Evolutionary conservation across 2,113 vertebrate genomes (phyloP), one percentile per base, ranked within the genome.

Genomic region (Lutjanus erythropterus): DNA sequence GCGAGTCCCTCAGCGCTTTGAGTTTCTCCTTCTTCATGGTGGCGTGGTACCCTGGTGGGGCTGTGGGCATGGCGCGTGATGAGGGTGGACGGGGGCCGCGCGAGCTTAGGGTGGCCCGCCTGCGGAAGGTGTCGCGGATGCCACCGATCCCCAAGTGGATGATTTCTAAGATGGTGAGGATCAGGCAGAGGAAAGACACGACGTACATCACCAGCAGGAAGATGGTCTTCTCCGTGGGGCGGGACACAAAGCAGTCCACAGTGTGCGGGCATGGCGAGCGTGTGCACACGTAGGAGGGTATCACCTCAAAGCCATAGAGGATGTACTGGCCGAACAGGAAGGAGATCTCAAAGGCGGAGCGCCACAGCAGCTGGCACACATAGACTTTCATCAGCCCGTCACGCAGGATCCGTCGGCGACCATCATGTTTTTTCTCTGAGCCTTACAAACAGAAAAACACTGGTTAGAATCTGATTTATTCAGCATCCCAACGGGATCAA

Each of bases 371-470:
- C 85, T 97, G 96, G 61, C 96, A 89, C 35, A 96, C 94, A 0
- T 97, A 97, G 5, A 96, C 94, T 0, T 95, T 96, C 96, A 97
- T 97, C 75, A 97, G 93, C 61, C 97, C 97, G 0, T 98, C 96
- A 0, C 95, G 92, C 80, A 94, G 92, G 87, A 97, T 98, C 14
- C 96, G 93, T 31, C 96, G 91, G 0, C 96, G 94, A 1, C 97
- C 97, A 0, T 97, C 96, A 0, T 96, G 96, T 53, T 95, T 96
- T 19, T 74, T 94, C 46, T 89, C 91, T 0, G 77, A 0, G 1
- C 27, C 89, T 90, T 39, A 3, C 60, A 56, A 53, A 49, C 0
- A 58, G 5, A 58, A 6, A 67, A 6, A 73, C 5, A 25, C 1
- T 37, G 33, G 35, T 71, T 5, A 60, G 11, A 61, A 39, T 27